Evolutionary conservation across 2,888 invertebrate genomes (phyloP), one percentile per base, ranked within the genome.

Genomic region (Tetrapedia diversipes): DNA sequence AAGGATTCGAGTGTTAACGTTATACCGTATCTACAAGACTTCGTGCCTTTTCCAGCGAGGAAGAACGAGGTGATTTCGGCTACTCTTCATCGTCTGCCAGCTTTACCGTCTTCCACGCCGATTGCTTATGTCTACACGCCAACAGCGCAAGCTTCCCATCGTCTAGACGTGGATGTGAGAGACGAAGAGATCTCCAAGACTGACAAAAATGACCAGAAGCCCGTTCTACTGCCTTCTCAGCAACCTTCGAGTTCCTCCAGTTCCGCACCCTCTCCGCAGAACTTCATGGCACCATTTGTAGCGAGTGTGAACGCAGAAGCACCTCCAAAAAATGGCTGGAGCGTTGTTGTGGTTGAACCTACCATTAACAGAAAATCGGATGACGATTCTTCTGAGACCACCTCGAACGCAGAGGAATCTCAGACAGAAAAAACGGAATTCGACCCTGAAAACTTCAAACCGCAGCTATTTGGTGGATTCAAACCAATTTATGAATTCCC

Each of bases 271-370:
- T 92, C 91, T 83, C 93, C 93, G 4, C 92, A 92, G 76, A 94
- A 94, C 77, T 95, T 95, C 82, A 94, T 95, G 93, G 95, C 95
- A 0, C 95, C 95, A 0, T 95, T 95, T 84, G 94, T 95, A 54
- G 95, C 95, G 0, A 95, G 95, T 83, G 92, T 94, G 0, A 95
- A 94, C 70, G 92, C 94, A 1, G 94, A 94, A 74, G 92, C 93
- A 0, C 92, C 93, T 29, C 89, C 92, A 0, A 92, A 92, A 34
- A 94, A 94, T 84, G 95, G 95, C 16, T 95, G 95, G 95, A 94
- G 94, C 53, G 94, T 95, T 11, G 93, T 94, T 2, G 84, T 82
- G 0, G 81, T 86, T 0, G 82, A 85, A 1, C 69, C 80, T 1
- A 65, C 61, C 0, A 45, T 59, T 1, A 71, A 71, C 10, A 73